Percentiles rank a stretch among this genome's conserved stretches.
Evolutionary conservation across 2,797 vertebrate species (phyloP).

Genomic region (Sebastes minor): DNA sequence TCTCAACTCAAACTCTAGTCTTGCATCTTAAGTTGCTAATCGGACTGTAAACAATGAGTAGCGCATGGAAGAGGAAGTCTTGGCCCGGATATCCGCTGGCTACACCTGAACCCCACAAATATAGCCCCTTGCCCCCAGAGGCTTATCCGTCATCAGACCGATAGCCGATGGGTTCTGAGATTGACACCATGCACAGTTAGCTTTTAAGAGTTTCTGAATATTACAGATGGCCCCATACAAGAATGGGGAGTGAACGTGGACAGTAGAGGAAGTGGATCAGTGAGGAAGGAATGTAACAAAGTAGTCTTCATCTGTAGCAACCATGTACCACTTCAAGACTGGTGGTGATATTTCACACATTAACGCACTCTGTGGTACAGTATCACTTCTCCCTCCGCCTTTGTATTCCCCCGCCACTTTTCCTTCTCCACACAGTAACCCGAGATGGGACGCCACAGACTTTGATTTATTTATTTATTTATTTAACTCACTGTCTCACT

Average conservation of each 20-base stretch:
- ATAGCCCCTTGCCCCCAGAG: too few relatives aligned
- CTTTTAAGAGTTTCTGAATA: background rate
- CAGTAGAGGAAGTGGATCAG: background rate
- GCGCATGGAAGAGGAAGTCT: too few relatives aligned
- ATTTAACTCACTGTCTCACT: constrained; percentile 8
- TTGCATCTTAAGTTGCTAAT: too few relatives aligned
- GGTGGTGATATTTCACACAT: constrained; percentile 32
- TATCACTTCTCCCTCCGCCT: background rate
- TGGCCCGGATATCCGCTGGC: fast-evolving
- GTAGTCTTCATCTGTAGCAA: background rate
- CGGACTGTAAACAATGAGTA: too few relatives aligned
- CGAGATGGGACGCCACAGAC: constrained; percentile 8
- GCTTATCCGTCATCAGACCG: too few relatives aligned
- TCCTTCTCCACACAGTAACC: constrained; percentile 19
- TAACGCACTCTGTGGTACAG: background rate
- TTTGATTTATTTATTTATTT: constrained; percentile 44
- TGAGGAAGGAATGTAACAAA: background rate
- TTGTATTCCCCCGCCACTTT: background rate
- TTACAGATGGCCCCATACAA: background rate
- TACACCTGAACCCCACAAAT: too few relatives aligned
- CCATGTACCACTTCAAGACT: background rate
- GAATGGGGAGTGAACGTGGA: background rate
- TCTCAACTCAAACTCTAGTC: too few relatives aligned
- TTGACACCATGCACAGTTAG: background rate
- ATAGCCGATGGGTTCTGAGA: too few relatives aligned